Base-by-base conservation (phyloP, 2,888 invertebrate genomes). In the Labia minor region DNA sequence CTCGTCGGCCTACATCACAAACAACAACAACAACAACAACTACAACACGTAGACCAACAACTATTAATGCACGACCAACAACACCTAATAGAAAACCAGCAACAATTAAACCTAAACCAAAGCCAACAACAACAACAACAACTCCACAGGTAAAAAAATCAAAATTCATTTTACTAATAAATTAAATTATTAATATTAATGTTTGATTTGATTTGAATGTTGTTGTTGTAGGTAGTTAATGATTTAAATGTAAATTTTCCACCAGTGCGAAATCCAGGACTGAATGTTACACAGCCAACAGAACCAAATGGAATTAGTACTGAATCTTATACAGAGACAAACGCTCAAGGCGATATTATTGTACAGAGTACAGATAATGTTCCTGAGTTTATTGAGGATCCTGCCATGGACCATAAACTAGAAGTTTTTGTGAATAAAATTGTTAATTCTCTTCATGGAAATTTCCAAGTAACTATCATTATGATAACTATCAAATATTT, bases 371-470 rank as follows among this genome's bases (percentile, higher is more conserved):
- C 89, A 65, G 84, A 89, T 10, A 87, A 90, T 0, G 90, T 90
- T 0, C 91, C 91, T 0, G 81, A 84, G 0, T 89, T 92, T 76
- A 78, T 85, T 11, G 89, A 90, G 74, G 91, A 92, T 72, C 86
- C 86, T 1, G 85, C 85, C 67, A 76, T 92, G 1, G 86, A 89
- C 71, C 85, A 88, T 61, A 91, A 91, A 77, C 88, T 92, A 78
- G 90, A 89, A 73, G 80, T 87, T 0, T 87, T 92, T 71, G 92
- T 92, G 0, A 87, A 87, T 73, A 90, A 91, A 76, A 88, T 92
- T 16, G 90, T 92, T 10, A 86, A 89, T 70, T 90, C 90, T 19
- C 78, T 92, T 1, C 90, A 91, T 77, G 89, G 87, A 1, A 91
- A 92, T 21, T 92, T 92, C 76, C 85, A 90, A 72, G 49, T 49